Percentiles rank a stretch among this genome's conserved stretches.
Evolutionary conservation across 2,888 invertebrate species (phyloP).

Genomic region (Xestia c-nigrum): DNA sequence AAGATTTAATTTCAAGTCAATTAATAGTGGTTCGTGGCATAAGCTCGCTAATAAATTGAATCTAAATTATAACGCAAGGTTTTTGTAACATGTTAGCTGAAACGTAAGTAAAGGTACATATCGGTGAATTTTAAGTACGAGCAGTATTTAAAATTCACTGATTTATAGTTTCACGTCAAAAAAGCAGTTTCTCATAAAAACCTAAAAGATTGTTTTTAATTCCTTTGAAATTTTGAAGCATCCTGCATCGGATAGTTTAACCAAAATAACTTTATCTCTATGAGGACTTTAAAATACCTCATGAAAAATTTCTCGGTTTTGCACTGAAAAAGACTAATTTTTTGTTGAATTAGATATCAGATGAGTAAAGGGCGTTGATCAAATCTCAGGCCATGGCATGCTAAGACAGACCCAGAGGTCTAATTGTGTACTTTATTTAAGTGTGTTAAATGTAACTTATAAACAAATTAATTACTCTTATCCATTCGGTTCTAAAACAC

Average conservation of each 20-base stretch:
- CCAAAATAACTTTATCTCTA: not conserved
- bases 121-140: not conserved
- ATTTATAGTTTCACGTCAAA: not conserved
- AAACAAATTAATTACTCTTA: not conserved
- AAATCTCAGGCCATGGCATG: no score
- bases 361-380: not conserved
- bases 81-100: not conserved
- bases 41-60: conserved; percentile 5
- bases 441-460: no score
- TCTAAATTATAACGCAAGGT: not conserved
- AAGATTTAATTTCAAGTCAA: not conserved
- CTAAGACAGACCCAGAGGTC: no score
- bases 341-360: not conserved
- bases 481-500: not conserved
- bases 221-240: not conserved
- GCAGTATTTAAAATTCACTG: no score
- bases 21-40: not conserved
- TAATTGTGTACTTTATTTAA: no score
- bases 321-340: not conserved
- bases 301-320: not conserved
- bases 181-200: not conserved
- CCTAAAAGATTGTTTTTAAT: not conserved
- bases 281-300: not conserved
- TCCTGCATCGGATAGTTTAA: not conserved
- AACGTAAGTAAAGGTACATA: not conserved